Evolutionary conservation across 2,888 invertebrate genomes (phyloP), one percentile per base, ranked within the genome.

Genomic region (Lottia gigantea): DNA sequence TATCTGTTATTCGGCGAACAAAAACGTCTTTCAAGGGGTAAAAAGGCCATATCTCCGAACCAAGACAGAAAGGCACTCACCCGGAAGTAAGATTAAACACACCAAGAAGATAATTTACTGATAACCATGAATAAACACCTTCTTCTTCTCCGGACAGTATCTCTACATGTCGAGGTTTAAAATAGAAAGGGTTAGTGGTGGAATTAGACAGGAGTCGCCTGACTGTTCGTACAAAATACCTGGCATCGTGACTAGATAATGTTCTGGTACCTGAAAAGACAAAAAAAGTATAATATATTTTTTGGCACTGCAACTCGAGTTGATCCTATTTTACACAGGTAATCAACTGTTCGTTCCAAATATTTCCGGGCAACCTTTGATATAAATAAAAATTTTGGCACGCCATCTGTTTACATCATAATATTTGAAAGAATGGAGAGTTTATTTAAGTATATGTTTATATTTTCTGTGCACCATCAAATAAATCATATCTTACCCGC

Each of bases 91-190:
- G 67, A 67, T 76, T 73, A 73, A 85, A 83, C 74, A 77, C 80
- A 14, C 81, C 81, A 66, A 69, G 75, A 74, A 89, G 86, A 77
- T 90, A 90, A 78, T 90, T 91, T 71, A 90, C 88, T 14, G 91
- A 89, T 46, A 91, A 86, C 91, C 91, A 91, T 71, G 90, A 89
- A 80, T 89, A 91, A 25, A 90, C 89, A 2, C 90, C 91, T 79
- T 91, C 91, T 86, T 90, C 90, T 75, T 90, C 90, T 7, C 91
- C 91, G 16, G 89, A 88, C 40, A 91, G 87, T 19, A 91, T 88
- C 64, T 89, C 84, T 19, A 89, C 87, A 76, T 89, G 86, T 46
- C 83, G 82, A 16, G 71, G 74, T 1, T 82, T 74, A 65, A 88
- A 85, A 62, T 82, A 78, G 79, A 91, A 87, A 11, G 85, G 85